Evolutionary conservation across 23 tunicate species (phyloP), one percentile per base, ranked within the genome.

Genomic region (Halocynthia roretzi): DNA sequence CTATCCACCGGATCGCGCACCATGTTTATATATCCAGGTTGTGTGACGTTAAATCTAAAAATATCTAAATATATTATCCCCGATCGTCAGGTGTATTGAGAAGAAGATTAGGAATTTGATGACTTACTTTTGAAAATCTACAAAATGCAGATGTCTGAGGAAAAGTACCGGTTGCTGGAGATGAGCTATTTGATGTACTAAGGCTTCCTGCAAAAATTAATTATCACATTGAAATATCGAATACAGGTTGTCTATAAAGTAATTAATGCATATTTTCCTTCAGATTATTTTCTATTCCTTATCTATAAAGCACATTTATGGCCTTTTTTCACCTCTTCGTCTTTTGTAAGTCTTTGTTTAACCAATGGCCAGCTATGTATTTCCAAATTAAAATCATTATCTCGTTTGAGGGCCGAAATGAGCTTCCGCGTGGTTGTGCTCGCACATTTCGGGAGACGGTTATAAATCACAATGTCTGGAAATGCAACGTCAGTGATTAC

Each of bases 1-100:
- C 81, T 69, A 8, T 84, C 83, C 68, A 84, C 83, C 0, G 88
- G 88, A 52, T 84, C 61, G 48, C 88, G 82, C 8, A 84, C 61
- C 61, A 84, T 61, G 57, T 84, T 84, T 15, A 84, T 70, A 61
- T 84, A 84, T 18, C 50, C 60, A 12, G 88, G 88, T 17, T 10
- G 31, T 50, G 63, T 74, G 22, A 74, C 55, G 31, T 74, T 74
- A 54, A 14, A 74, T 10, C 78, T 74, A 31, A 74, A 54, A 53
- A 51, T 8, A 10, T 10, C 71, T 18, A 44, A 66, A 57, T 57
- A 57, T 10, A 57, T 57, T n/a, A 31, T 31, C 44, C 44, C 44
- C 44, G 4, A 31, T 31, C 44, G 1, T 31, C 1, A 31, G 44
- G 44, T 31, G 44, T 31, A 31, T 31, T 1, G 4, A 31, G 44